phyloP scores from a whole-genome alignment of 2,888 invertebrate genomes.

The Epirrhoe tristata region DNA sequence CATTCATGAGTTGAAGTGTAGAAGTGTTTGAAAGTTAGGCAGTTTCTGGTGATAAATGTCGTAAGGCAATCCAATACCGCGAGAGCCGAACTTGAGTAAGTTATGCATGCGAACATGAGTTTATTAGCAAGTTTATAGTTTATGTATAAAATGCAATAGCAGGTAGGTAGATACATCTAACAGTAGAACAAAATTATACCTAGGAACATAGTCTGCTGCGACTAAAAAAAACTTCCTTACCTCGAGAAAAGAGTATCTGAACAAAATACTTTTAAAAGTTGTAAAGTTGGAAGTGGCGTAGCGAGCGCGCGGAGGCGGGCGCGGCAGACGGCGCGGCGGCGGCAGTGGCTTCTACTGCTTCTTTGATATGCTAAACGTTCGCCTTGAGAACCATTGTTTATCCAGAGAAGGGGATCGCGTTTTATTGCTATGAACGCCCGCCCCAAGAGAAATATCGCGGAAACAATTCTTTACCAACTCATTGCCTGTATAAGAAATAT shows the following conservation, averaged over 20 bases:
- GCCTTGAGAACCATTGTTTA: constrained; percentile 64
- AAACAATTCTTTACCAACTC: constrained; percentile 56
- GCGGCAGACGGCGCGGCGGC: constrained; percentile 40
- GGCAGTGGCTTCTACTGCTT: constrained; percentile 47
- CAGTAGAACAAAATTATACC: not conserved
- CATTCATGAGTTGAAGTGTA: constrained; percentile 3
- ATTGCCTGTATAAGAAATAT: constrained; percentile 49
- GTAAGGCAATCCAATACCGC: too few species aligned
- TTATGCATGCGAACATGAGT: too few species aligned
- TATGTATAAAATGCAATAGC: too few species aligned
- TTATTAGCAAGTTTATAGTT: too few species aligned
- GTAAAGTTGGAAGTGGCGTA: constrained; percentile 43
- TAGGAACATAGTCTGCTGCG: not conserved
- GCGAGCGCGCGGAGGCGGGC: constrained; percentile 24
- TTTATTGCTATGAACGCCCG: constrained; percentile 66
- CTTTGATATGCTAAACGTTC: constrained; percentile 70
- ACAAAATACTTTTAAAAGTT: constrained; percentile 36
- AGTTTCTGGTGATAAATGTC: too few species aligned
- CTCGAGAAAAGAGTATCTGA: constrained; percentile 27
- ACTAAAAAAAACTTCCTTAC: constrained; percentile 15
- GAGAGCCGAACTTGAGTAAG: too few species aligned
- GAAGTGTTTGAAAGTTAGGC: constrained; percentile 28
- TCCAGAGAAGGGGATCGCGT: constrained; percentile 55
- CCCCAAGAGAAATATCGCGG: constrained; percentile 57
- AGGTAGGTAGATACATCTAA: not conserved